phyloP scores from a whole-genome alignment of 2,797 vertebrate species.

The Melanotaenia boesemani region DNA sequence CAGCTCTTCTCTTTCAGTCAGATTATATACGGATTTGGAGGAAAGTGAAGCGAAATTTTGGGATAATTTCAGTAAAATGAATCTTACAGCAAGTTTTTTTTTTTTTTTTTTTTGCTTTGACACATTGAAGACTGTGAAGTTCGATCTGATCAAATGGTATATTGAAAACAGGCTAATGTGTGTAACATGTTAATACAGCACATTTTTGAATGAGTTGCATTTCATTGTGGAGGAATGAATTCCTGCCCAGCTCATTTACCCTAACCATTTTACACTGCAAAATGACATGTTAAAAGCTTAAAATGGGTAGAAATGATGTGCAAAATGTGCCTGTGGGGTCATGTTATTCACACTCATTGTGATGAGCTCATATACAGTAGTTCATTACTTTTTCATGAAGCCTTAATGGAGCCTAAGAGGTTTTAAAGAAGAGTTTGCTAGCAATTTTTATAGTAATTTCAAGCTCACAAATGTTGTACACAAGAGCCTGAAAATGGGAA shows the following conservation, averaged over 20 bases:
- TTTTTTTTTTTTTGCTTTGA: background rate
- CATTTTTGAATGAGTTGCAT: background rate
- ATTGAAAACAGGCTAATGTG: background rate
- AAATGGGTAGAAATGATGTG: background rate
- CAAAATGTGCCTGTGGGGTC: background rate
- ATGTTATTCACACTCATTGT: background rate
- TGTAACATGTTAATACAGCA: background rate
- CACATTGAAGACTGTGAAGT: background rate
- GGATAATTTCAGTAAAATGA: background rate
- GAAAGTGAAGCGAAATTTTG: background rate
- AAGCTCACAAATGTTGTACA: background rate
- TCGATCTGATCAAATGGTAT: background rate
- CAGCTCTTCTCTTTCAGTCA: background rate
- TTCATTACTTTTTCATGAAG: constrained; percentile 11
- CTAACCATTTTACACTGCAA: background rate
- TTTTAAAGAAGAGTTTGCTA: constrained; percentile 3
- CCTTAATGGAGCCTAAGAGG: constrained; percentile 3
- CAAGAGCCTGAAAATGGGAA: constrained; percentile 5
- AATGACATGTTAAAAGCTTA: background rate
- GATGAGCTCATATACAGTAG: background rate
- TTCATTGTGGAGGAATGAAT: background rate
- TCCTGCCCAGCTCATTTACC: background rate
- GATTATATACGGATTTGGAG: background rate
- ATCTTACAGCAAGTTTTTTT: background rate
- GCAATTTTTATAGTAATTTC: constrained; percentile 9